Base-by-base conservation (phyloP, 2,113 vertebrate genomes). In the Clarias batrachus region DNA sequence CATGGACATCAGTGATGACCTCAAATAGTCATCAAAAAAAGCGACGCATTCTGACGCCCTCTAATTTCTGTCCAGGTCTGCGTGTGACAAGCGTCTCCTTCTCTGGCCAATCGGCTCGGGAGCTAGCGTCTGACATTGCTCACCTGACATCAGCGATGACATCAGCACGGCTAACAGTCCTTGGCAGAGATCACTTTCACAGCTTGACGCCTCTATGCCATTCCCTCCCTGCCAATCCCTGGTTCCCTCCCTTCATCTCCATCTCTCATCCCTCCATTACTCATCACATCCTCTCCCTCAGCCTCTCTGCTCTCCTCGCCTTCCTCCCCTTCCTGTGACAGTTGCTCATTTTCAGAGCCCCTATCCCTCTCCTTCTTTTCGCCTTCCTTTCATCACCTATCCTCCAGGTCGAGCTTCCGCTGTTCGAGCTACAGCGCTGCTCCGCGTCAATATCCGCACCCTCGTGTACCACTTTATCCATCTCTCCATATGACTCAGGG, bases 101-200 rank as follows among this genome's bases (percentile, higher is more conserved):
- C 56, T 11, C 17, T 25, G 68, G 78, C 90, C 90, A 91, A 89
- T 89, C 77, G 21, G 9, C 73, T 73, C 63, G 16, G 41, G 25
- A 30, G 85, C 70, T 87, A 81, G 79, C 60, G 27, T 84, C 86
- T 86, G 83, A 88, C 70, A 74, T 59, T 41, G 68, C 74, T 89
- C 63, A 82, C 87, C 81, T 89, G 65, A 85, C 84, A 85, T 85
- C 84, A 79, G 54, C 76, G 54, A 85, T 87, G 91, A 90, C 87
- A 90, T 88, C 88, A 90, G 85, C 63, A 48, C 54, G 68, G 87
- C 83, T 86, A 88, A 86, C 80, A 78, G 87, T 86, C 78, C 85
- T 89, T 89, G 88, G 88, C 88, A 88, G 85, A 33, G 30, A 60
- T 80, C 89, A 86, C 80, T 57, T 87, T 87, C 84, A 85, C 88